phyloP scores from a whole-genome alignment of 2,888 invertebrate species.

The Eustalomyia histrio region DNA sequence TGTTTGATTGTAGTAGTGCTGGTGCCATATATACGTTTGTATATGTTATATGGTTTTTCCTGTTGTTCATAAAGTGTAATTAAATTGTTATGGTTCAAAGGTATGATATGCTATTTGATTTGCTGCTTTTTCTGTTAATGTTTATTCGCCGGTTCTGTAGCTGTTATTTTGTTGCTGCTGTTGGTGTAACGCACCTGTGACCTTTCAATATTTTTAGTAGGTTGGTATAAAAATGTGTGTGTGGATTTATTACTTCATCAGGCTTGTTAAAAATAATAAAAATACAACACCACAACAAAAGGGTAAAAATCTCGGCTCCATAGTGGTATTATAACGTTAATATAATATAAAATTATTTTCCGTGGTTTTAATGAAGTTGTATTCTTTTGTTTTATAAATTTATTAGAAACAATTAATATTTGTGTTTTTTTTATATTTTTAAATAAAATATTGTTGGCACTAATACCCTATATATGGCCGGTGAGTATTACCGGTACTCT shows the following conservation, averaged over 20 bases:
- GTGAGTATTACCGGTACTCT: no score
- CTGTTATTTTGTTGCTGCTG: conserved; percentile 1
- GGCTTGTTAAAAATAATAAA: neutral
- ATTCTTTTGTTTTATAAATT: conserved; percentile 12
- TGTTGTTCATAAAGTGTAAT: conserved; percentile 59
- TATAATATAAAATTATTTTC: neutral
- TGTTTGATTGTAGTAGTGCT: neutral
- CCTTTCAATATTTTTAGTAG: conserved; percentile 19
- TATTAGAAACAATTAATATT: conserved; percentile 20
- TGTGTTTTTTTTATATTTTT: neutral
- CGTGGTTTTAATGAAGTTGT: conserved; percentile 26
- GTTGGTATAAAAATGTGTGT: conserved; percentile 15
- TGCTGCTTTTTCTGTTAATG: conserved; percentile 25
- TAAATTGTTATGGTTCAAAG: conserved; percentile 64
- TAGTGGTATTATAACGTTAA: conserved; percentile 25
- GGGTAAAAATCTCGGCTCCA: conserved; percentile 17
- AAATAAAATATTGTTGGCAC: no score
- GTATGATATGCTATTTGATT: conserved; percentile 54
- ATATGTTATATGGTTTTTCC: conserved; percentile 40
- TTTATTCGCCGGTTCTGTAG: neutral
- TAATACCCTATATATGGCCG: no score
- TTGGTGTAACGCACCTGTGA: conserved; percentile 46
- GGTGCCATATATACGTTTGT: neutral
- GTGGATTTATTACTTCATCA: conserved; percentile 34
- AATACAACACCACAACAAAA: neutral